phyloP scores from a whole-genome alignment of 2,888 invertebrate species.

The Heliconius ismenius region DNA sequence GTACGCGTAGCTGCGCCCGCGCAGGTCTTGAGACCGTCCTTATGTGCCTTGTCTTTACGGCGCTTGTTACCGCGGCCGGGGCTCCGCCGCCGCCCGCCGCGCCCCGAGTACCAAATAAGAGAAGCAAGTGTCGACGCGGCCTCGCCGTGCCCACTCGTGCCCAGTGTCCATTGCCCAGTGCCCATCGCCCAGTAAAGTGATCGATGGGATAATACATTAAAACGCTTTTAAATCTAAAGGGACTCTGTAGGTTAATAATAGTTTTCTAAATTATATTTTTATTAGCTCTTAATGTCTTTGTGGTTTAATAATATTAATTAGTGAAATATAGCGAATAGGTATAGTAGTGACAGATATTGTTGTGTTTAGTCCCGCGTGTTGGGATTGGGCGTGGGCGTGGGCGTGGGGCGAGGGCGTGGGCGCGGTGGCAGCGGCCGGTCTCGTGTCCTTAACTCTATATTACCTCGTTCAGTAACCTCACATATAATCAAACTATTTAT shows the following conservation, averaged over 20 bases:
- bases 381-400: not conserved
- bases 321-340: slow-evolving; percentile 21
- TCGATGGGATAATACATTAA: slow-evolving; percentile 3
- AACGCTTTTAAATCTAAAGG: slow-evolving; percentile 23
- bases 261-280: slow-evolving; percentile 30
- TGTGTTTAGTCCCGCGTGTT: slow-evolving; percentile 17
- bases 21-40: slow-evolving; percentile 33
- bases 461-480: slow-evolving; percentile 78
- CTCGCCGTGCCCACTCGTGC: slow-evolving; percentile 13
- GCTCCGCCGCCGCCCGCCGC: slow-evolving; percentile 33
- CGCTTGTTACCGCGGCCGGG: slow-evolving; percentile 34
- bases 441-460: slow-evolving; percentile 62
- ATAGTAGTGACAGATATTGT: slow-evolving; percentile 17
- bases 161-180: not conserved
- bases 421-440: slow-evolving; percentile 46
- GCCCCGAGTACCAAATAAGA: slow-evolving; percentile 76
- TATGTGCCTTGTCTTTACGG: slow-evolving; percentile 43
- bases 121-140: slow-evolving; percentile 48
- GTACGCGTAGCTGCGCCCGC: slow-evolving; percentile 20
- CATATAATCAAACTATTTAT: slow-evolving; percentile 66
- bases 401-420: not conserved
- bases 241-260: slow-evolving; percentile 27
- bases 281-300: slow-evolving; percentile 26
- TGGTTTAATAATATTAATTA: slow-evolving; percentile 28
- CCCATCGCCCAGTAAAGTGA: not conserved